Percentiles rank a stretch among this genome's conserved stretches.
phyloP scores from a whole-genome alignment of 2,797 vertebrate genomes.

The Bucorvus abyssinicus region DNA sequence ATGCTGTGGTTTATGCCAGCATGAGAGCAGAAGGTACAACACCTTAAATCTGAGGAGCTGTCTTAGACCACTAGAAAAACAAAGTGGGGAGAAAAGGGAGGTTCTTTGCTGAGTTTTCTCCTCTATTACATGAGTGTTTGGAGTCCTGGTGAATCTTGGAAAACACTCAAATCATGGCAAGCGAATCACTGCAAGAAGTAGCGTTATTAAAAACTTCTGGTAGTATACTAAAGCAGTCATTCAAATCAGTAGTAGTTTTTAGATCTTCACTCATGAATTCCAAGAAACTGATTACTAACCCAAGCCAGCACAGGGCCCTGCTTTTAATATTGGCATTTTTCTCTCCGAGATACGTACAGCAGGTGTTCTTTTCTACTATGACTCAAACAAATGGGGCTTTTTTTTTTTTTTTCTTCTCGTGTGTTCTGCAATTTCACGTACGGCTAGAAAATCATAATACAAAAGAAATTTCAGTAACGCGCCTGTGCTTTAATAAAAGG shows the following conservation, averaged over 20 bases:
- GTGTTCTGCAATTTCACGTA: slow-evolving; percentile 61
- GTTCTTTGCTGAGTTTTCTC: not conserved
- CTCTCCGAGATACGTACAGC: not conserved
- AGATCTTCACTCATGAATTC: not conserved
- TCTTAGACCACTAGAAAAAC: not conserved
- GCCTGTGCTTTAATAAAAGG: slow-evolving; percentile 62
- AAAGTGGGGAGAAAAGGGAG: not conserved
- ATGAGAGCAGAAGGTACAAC: not conserved
- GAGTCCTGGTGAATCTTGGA: not conserved
- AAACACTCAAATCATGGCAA: not conserved
- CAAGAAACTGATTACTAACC: not conserved
- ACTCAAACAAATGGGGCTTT: not conserved
- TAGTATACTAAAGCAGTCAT: not conserved
- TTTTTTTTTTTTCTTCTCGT: not conserved
- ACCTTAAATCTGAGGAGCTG: slow-evolving; percentile 3
- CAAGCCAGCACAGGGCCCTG: not conserved
- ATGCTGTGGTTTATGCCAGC: not conserved
- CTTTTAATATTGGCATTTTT: not conserved
- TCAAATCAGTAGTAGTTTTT: not conserved
- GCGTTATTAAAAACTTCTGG: not conserved
- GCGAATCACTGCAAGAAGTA: not conserved
- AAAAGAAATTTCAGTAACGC: slow-evolving; percentile 67
- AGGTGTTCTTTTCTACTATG: not conserved
- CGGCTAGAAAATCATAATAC: slow-evolving; percentile 53
- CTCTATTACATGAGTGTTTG: not conserved